Conservation (phyloP, 2,888 invertebrate genomes). For the Agapetus fuscipes region DNA sequence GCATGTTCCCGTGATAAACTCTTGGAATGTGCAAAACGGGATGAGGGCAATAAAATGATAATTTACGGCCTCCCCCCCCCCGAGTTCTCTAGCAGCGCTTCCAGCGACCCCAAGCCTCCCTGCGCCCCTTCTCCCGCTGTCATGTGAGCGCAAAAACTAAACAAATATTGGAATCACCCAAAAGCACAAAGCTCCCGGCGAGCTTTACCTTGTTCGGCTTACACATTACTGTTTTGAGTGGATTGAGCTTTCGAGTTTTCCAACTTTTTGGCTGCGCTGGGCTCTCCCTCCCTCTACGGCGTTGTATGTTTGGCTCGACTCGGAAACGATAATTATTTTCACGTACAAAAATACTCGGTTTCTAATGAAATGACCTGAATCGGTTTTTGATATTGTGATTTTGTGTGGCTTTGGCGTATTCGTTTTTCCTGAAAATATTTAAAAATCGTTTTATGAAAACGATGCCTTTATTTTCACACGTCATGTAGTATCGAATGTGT, state of each 20-base stretch:
- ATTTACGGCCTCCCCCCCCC: conserved; percentile 10
- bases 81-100: not conserved
- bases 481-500: too few species aligned
- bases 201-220: conserved; percentile 2
- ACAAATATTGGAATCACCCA: conserved; percentile 10
- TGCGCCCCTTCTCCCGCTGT: not conserved
- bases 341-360: too few species aligned
- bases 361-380: too few species aligned
- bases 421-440: too few species aligned
- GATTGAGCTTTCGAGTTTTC: not conserved
- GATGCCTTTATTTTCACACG: too few species aligned
- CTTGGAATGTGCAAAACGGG: conserved; percentile 5
- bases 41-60: conserved; percentile 15
- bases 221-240: conserved; percentile 3
- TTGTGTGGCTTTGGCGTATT: too few species aligned
- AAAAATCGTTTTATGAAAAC: too few species aligned
- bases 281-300: too few species aligned
- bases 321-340: too few species aligned
- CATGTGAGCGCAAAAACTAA: conserved; percentile 9
- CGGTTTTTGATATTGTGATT: too few species aligned
- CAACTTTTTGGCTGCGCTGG: too few species aligned
- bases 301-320: too few species aligned
- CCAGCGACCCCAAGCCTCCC: not conserved
- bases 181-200: conserved; percentile 10
- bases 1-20: conserved; percentile 6